phyloP scores from a whole-genome alignment of 2,888 invertebrate genomes.

The Unio pictorum region DNA sequence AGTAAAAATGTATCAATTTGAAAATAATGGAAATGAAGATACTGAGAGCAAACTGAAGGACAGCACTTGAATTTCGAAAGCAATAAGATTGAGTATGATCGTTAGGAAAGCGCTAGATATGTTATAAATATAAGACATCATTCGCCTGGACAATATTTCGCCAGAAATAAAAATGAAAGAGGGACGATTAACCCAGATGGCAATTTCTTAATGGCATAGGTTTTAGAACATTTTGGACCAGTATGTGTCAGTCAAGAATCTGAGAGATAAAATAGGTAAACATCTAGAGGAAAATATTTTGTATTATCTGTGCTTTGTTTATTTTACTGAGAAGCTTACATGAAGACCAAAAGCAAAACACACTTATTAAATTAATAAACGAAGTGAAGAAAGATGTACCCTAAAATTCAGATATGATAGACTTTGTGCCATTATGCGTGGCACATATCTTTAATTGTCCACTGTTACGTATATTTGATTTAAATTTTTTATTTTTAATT shows the following conservation, averaged over 20 bases:
- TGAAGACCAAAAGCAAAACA: not conserved
- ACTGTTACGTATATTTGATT: not conserved
- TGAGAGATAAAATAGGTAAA: not conserved
- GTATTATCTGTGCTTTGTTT: not conserved
- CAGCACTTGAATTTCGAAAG: no score
- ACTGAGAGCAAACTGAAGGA: no score
- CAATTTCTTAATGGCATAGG: not conserved
- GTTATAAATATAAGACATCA: not conserved
- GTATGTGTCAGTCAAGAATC: not conserved
- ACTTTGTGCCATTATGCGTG: not conserved
- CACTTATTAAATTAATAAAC: not conserved
- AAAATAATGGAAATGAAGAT: no score
- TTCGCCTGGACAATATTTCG: not conserved
- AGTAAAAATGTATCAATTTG: no score
- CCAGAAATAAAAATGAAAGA: not conserved
- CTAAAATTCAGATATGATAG: not conserved
- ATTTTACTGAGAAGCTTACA: not conserved
- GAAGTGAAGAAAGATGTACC: not conserved
- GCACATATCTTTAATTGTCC: not conserved
- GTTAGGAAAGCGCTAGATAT: not conserved
- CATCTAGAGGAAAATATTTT: not conserved
- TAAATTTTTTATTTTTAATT: no score
- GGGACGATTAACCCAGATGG: not conserved
- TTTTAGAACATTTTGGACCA: not conserved
- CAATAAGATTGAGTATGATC: not conserved